These are phyloP conservation scores for Carettochelys insculpta DNA, from an alignment of 2,113 vertebrate genomes.

Conservation along the genomic window DNA sequence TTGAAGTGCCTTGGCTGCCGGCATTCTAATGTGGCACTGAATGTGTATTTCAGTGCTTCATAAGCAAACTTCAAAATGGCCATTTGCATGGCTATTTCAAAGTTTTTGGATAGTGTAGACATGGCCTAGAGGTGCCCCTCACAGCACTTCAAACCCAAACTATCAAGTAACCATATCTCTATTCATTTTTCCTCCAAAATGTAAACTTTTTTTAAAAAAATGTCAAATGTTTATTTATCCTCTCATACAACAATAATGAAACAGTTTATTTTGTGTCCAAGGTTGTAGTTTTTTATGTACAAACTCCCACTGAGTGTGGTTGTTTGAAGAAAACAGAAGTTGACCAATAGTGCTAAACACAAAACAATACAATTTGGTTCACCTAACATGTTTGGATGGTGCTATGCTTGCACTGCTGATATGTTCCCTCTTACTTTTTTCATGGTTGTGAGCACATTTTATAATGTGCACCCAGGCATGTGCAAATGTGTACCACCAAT, in stretches of 20 bases:
- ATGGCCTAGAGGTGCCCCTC: slow-evolving; percentile 23
- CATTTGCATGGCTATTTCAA: too few species aligned
- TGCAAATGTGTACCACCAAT: too few species aligned
- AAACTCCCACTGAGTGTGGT: not conserved
- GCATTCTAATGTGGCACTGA: too few species aligned
- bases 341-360: not conserved
- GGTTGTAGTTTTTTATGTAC: not conserved
- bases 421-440: too few species aligned
- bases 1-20: too few species aligned
- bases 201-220: not conserved
- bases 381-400: too few species aligned
- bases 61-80: too few species aligned
- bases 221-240: not conserved
- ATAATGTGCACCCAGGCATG: too few species aligned
- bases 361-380: not conserved
- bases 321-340: not conserved
- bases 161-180: not conserved
- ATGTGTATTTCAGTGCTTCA: too few species aligned
- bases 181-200: not conserved
- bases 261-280: not conserved
- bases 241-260: not conserved
- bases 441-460: too few species aligned
- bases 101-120: too few species aligned
- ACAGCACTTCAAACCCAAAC: slow-evolving; percentile 25
- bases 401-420: too few species aligned